Base-by-base conservation (phyloP, 2,113 vertebrate species). In the Columbina picui region DNA sequence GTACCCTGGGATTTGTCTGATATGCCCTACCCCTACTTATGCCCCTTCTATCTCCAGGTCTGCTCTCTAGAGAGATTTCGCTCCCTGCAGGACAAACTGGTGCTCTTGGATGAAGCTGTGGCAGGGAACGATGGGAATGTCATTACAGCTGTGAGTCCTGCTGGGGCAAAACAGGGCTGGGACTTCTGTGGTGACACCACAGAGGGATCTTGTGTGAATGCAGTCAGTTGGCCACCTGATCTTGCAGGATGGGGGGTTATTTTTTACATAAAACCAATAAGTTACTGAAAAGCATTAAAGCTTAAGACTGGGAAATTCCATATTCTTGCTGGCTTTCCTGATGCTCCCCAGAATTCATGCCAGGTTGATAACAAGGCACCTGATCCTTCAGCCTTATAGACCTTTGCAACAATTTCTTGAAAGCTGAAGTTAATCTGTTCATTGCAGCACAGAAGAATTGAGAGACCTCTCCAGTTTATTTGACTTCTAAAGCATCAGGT, bases 61-160 rank as follows among this genome's bases (percentile, higher is more conserved):
- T 99, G 98, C 73, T 98, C 99, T 27, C 95, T 99, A 67, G 99
- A 99, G 97, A 99, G 98, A 85, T 99, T 99, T 86, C 99, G 98
- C 26, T 99, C 99, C 64, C 97, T 99, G 52, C 99, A 98, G 94
- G 99, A 99, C 83, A 99, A 99, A 91, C 92, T 99, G 77, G 90
- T 98, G 36, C 98, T 99, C 30, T 95, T 99, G 68, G 99, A 99
- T 84, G 98, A 98, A 87, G 98, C 99, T 29, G 98, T 99, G 15
- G 85, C 75, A n/a, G 97, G 97, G 23, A 98, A 99, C 5, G 99
- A 99, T 79, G 99, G 99, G 32, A 99, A 99, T 30, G 98, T 99
- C 97, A 99, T 99, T 97, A 99, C 99, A 41, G 99, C 99, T 14
- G 99, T 99, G 93, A 98, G 98, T 97, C 55, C 63, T 95, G 3